Evolutionary conservation across 2,888 invertebrate species (phyloP).

Genomic region (Galeruca laticollis): DNA sequence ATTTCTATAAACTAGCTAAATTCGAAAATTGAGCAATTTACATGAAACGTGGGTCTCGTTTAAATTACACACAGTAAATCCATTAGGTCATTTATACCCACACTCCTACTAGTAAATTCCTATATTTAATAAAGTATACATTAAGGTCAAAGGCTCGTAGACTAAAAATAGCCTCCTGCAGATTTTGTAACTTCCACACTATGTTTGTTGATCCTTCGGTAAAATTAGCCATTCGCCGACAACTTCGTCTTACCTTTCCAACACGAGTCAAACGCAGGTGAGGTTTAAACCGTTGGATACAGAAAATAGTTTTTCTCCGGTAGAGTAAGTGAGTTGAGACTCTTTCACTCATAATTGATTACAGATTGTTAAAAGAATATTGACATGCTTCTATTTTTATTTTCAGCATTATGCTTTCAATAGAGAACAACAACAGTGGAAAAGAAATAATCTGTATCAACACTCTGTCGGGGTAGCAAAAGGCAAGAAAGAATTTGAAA

Average conservation of each 20-base stretch:
- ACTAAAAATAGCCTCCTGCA: constrained; percentile 5
- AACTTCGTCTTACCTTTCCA: background rate
- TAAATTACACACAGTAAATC: background rate
- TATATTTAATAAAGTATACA: constrained; percentile 9
- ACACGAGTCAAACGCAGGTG: background rate
- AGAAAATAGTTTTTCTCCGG: background rate
- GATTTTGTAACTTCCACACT: constrained; percentile 16
- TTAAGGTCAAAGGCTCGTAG: constrained; percentile 2
- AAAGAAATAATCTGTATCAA: too few relatives aligned
- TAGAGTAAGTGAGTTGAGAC: too few relatives aligned
- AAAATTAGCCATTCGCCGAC: constrained; percentile 2
- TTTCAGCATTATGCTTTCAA: too few relatives aligned
- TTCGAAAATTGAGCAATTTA: background rate
- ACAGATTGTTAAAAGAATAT: too few relatives aligned
- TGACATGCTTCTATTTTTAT: too few relatives aligned
- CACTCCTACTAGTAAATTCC: background rate
- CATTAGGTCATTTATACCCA: background rate
- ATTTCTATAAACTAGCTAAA: constrained; percentile 3
- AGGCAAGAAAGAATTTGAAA: too few relatives aligned
- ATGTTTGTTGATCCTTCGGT: constrained; percentile 14
- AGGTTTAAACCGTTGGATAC: background rate
- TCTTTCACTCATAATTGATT: too few relatives aligned
- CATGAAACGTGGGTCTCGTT: background rate
- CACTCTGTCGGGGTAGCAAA: too few relatives aligned
- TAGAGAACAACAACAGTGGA: too few relatives aligned